Percentiles rank a stretch among this genome's conserved stretches.
Conservation (phyloP, 1,140 invertebrate species). For the Leptinotarsa defecta region DNA sequence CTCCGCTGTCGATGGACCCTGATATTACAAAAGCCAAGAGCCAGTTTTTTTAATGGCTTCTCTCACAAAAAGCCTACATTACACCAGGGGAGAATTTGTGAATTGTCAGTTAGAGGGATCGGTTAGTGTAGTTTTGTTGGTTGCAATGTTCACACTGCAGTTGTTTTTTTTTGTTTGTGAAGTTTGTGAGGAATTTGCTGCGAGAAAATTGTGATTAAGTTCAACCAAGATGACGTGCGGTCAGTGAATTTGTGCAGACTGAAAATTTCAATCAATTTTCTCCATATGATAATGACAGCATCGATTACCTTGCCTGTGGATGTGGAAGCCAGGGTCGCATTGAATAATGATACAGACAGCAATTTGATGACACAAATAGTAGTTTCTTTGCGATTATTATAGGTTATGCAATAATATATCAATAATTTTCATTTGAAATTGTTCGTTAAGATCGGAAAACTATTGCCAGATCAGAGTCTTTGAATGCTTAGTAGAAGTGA, state of each 20-base stretch:
- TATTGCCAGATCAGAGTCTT: too few species aligned
- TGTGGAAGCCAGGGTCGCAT: too few species aligned
- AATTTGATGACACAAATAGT: too few species aligned
- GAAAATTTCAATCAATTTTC: not conserved
- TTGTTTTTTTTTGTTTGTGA: constrained; percentile 6
- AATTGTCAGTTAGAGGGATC: constrained; percentile 31
- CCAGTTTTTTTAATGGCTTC: constrained; percentile 54
- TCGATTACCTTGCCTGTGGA: not conserved
- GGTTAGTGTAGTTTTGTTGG: constrained; percentile 42
- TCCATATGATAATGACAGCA: not conserved
- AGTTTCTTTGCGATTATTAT: too few species aligned
- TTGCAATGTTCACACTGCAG: constrained; percentile 35
- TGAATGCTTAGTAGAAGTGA: too few species aligned
- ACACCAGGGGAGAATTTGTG: constrained; percentile 42
- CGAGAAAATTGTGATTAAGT: constrained; percentile 3
- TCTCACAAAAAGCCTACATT: constrained; percentile 48
- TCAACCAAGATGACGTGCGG: not conserved
- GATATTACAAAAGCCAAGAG: constrained; percentile 54
- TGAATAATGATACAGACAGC: too few species aligned
- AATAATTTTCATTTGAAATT: too few species aligned
- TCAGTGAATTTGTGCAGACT: not conserved
- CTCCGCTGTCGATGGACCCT: constrained; percentile 44
- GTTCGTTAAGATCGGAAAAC: too few species aligned
- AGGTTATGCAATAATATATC: too few species aligned
- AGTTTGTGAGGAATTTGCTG: constrained; percentile 12